Percentiles rank a stretch among this genome's conserved stretches.
phyloP scores from a whole-genome alignment of 2,888 invertebrate species.

The Melinopterus prodromus region DNA sequence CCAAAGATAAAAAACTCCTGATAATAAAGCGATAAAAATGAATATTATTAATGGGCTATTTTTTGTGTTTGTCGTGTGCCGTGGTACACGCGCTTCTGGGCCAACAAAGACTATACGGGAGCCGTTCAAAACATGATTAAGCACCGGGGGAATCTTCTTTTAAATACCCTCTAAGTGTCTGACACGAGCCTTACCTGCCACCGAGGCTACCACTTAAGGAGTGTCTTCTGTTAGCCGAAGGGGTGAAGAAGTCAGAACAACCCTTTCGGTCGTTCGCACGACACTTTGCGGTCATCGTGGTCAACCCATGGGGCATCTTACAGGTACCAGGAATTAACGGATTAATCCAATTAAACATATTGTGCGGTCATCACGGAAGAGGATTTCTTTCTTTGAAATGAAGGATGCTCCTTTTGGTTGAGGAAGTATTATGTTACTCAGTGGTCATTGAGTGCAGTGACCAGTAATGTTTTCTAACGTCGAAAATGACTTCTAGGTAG shows the following conservation, averaged over 20 bases:
- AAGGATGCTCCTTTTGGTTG: conserved; percentile 12
- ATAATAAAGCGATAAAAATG: too few relatives aligned
- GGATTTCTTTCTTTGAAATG: neutral
- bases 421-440: conserved; percentile 16
- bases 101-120: neutral
- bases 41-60: neutral
- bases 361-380: conserved; percentile 31
- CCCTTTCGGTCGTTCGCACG: conserved; percentile 49
- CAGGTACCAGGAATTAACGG: conserved; percentile 40
- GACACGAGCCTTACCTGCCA: conserved; percentile 49
- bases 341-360: conserved; percentile 43
- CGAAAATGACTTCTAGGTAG: too few relatives aligned
- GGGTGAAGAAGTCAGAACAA: conserved; percentile 38
- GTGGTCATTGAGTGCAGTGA: neutral
- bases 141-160: conserved; percentile 49
- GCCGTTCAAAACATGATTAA: neutral
- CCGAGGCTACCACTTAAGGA: conserved; percentile 4
- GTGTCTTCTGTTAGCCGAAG: neutral
- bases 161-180: conserved; percentile 49
- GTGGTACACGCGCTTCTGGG: neutral
- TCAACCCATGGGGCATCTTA: conserved; percentile 38
- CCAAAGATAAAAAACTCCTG: too few relatives aligned
- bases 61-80: neutral
- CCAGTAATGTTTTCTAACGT: neutral
- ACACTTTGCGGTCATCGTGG: conserved; percentile 45